Evolutionary conservation across 2,888 invertebrate species (phyloP).

Genomic region (Agrotis puta): DNA sequence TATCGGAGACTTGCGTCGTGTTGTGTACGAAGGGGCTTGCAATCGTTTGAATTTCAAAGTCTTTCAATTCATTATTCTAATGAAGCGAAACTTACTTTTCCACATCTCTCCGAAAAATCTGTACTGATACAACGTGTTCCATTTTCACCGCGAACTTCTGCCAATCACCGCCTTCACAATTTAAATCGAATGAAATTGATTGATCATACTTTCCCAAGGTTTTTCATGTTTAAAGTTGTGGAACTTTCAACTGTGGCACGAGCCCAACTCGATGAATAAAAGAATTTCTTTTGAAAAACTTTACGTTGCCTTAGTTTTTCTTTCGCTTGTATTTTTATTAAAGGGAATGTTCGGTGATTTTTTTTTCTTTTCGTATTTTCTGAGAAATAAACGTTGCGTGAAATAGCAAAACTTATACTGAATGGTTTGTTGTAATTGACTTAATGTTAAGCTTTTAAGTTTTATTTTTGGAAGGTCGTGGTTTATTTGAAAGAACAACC

Average conservation of each 20-base stretch:
- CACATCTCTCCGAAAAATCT: background rate
- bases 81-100: background rate
- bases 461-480: conserved; percentile 1
- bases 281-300: conserved; percentile 65
- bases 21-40: too few relatives aligned
- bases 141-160: conserved; percentile 21
- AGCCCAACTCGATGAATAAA: conserved; percentile 72
- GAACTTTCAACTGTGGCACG: conserved; percentile 57
- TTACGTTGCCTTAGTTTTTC: conserved; percentile 55
- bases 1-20: too few relatives aligned
- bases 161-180: conserved; percentile 56
- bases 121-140: conserved; percentile 15
- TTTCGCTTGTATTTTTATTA: conserved; percentile 50
- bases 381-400: conserved; percentile 25
- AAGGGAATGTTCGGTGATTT: conserved; percentile 25
- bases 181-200: conserved; percentile 79
- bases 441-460: background rate
- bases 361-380: background rate
- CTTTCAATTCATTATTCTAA: background rate
- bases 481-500: conserved; percentile 9
- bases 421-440: conserved; percentile 25
- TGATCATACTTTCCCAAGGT: conserved; percentile 71
- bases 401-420: conserved; percentile 13
- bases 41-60: too few relatives aligned
- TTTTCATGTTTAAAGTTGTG: conserved; percentile 67